Base-by-base conservation (phyloP, 2,797 vertebrate species). In the Hipposideros larvatus region DNA sequence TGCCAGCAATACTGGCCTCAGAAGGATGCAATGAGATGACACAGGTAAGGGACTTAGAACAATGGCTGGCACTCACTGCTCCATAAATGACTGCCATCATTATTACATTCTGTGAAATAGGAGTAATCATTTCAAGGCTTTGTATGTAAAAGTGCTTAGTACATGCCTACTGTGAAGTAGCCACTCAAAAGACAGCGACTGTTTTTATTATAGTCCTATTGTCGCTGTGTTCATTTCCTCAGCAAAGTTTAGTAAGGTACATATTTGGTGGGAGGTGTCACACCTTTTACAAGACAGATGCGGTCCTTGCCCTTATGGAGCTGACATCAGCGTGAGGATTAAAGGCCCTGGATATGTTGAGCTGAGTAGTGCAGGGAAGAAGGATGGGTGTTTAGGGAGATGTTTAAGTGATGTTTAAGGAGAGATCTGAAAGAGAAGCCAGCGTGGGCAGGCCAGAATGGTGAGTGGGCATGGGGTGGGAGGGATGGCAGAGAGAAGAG, bases 381-480 rank as follows among this genome's bases (percentile, higher is more conserved):
- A 61, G 24, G 6, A 18, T 46, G 34, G 22, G 24, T 48, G 34
- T 48, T 74, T 74, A 0, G 46, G 71, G 11, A 37, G 74, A 77
- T 34, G n/a, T 55, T 41, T 41, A 70, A 31, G 46, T 4, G 68
- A n/a, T 10, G 24, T 10, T 34, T 24, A 71, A 26, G 31, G 34
- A 28, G 41, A 68, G 48, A 59, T 65, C 26, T 86, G 24, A 22
- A 43, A 74, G 53, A 24, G 15, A 22, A 43, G 48, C 4, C 13
- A 8, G 53, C 21, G 22, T 5, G 41, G 75, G 5, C 31, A 21
- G 48, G 68, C n/a, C 41, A 90, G 26, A 80, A 65, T 0, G 28
- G 7, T 9, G 22, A 31, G 31, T 15, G 5, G 10, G 13, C 4
- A 13, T 0, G 3, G 55, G 10, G 11, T 11, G 1, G 21, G 7